A percentile compares a stretch with the other conserved stretches of the same genome.
phyloP scores from a whole-genome alignment of 2,113 vertebrate species.

The Oceanites oceanicus region DNA sequence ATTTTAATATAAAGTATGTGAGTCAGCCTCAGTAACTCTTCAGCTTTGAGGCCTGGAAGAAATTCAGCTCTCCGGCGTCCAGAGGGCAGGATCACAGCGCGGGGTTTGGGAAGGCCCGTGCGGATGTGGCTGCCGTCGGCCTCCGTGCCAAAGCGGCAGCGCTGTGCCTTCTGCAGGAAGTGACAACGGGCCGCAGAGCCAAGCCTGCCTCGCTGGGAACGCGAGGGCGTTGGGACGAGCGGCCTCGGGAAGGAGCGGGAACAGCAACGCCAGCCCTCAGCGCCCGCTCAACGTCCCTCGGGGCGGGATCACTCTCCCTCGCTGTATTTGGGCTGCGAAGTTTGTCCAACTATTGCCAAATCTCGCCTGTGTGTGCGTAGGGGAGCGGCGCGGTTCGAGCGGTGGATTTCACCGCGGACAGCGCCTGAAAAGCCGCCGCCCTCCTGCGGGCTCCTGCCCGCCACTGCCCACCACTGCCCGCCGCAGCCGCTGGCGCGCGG shows the following conservation, averaged over 20 bases:
- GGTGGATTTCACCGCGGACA: rapidly evolving
- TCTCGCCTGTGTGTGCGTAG: rapidly evolving
- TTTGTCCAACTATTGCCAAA: rapidly evolving
- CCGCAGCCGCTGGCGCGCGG: rapidly evolving
- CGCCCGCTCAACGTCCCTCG: rapidly evolving
- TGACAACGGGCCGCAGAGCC: rapidly evolving
- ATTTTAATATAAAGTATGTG: rapidly evolving
- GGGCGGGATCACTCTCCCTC: rapidly evolving
- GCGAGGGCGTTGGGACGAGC: rapidly evolving
- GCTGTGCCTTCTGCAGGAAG: background rate
- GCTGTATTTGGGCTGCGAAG: background rate
- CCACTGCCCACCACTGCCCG: rapidly evolving
- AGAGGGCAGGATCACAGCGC: rapidly evolving
- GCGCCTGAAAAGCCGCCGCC: rapidly evolving
- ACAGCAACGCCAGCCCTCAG: rapidly evolving
- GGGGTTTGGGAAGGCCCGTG: rapidly evolving
- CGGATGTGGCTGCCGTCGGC: background rate
- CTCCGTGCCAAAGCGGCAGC: rapidly evolving
- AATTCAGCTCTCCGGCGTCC: rapidly evolving
- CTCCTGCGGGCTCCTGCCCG: rapidly evolving
- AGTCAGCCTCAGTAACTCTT: too few relatives aligned
- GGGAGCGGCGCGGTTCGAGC: rapidly evolving
- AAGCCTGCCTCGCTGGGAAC: rapidly evolving
- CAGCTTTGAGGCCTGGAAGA: background rate
- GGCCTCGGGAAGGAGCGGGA: rapidly evolving